These are phyloP conservation scores for Candidula unifasciata DNA, from an alignment of 2,888 invertebrate genomes.

Conservation along the genomic window DNA sequence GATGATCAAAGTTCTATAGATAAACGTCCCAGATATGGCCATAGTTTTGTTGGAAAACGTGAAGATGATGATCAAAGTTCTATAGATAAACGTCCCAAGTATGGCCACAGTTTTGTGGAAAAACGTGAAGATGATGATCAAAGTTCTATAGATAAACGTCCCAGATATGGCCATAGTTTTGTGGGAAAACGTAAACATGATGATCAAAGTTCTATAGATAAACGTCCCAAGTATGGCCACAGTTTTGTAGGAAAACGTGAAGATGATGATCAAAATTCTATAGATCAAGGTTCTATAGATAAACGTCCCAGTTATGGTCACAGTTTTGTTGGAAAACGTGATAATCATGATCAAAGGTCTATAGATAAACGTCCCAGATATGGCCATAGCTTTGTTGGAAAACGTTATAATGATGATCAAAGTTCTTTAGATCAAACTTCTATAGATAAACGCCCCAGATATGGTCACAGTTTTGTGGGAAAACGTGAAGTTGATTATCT, in stretches of 20 bases:
- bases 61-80: background rate
- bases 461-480: constrained; percentile 45
- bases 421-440: too few relatives aligned
- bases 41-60: constrained; percentile 47
- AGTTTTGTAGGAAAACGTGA: too few relatives aligned
- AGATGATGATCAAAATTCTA: too few relatives aligned
- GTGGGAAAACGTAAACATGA: constrained; percentile 44
- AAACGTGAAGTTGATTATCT: constrained; percentile 29
- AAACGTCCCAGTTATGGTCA: background rate
- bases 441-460: constrained; percentile 45
- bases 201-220: constrained; percentile 23
- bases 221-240: constrained; percentile 17
- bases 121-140: too few relatives aligned
- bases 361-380: constrained; percentile 44
- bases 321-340: constrained; percentile 13
- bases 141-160: constrained; percentile 38
- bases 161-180: constrained; percentile 7
- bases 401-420: constrained; percentile 24
- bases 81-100: too few relatives aligned
- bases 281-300: too few relatives aligned
- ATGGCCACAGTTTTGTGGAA: too few relatives aligned
- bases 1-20: constrained; percentile 47
- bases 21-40: constrained; percentile 39
- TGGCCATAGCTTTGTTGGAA: constrained; percentile 45
- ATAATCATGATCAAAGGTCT: constrained; percentile 42